A percentile compares a stretch with the other conserved stretches of the same genome.
Conservation (phyloP, 2,888 invertebrate species). For the Heteromurus nitidus region DNA sequence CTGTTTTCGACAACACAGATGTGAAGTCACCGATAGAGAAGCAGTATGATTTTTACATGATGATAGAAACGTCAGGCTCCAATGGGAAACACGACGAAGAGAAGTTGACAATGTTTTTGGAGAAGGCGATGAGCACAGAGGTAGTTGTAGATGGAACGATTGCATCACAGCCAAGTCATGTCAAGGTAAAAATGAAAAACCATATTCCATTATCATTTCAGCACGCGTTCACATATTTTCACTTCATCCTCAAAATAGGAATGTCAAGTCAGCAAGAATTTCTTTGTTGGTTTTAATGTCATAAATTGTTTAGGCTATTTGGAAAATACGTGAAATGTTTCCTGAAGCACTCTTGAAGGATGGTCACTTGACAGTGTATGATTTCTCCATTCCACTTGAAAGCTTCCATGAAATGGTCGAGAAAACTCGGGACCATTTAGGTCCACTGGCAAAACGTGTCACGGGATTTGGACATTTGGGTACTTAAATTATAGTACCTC, state of each 20-base stretch:
- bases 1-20: slow-evolving; percentile 80
- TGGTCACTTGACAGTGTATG: slow-evolving; percentile 96
- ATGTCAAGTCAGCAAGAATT: too few relatives aligned
- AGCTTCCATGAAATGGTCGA: slow-evolving; percentile 90
- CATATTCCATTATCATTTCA: not conserved
- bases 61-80: slow-evolving; percentile 93
- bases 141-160: slow-evolving; percentile 89
- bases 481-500: slow-evolving; percentile 74
- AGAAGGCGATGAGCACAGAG: slow-evolving; percentile 81
- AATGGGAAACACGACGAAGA: slow-evolving; percentile 89
- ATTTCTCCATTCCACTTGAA: slow-evolving; percentile 90
- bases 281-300: not conserved
- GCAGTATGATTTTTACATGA: slow-evolving; percentile 84
- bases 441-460: slow-evolving; percentile 80
- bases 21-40: slow-evolving; percentile 77
- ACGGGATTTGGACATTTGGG: slow-evolving; percentile 98
- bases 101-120: slow-evolving; percentile 87
- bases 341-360: slow-evolving; percentile 84
- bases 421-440: slow-evolving; percentile 81
- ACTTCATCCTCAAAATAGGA: too few relatives aligned
- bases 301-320: slow-evolving; percentile 80
- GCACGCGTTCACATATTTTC: too few relatives aligned
- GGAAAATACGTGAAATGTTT: slow-evolving; percentile 91
- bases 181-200: slow-evolving; percentile 77
- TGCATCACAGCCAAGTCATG: slow-evolving; percentile 83